Base-by-base conservation (phyloP, 2,113 vertebrate species). In the cattle (Bos taurus) region DNA sequence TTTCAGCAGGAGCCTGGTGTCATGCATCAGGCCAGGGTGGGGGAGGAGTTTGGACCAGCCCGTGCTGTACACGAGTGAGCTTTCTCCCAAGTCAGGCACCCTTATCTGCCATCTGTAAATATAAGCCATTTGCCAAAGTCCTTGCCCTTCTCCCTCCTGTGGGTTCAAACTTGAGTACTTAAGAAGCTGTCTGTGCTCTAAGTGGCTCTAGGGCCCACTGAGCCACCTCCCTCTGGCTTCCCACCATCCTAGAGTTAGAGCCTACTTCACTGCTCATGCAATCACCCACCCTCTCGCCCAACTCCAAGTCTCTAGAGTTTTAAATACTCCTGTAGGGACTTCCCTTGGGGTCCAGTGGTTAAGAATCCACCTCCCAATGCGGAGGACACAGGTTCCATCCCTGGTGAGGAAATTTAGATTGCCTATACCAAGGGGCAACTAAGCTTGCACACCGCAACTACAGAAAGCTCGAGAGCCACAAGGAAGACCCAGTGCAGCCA, bases 1-100 rank as follows among this genome's bases (percentile, higher is more conserved):
- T 98, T 98, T 98, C 93, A 97, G 62, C 36, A 33, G 85, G 93
- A 93, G 97, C 91, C 85, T 64, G 59, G 96, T 97, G 91, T 93
- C n/a, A 14, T 64, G 83, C 88, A 77, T 96, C 97, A 96, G 96
- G 93, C 95, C 96, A 88, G 12, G 2, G 91, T 94, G 89, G 92
- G 95, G 98, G 97, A 95, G 97, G 97, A 97, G 84, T 95, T 77
- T 96, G 95, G 96, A 26, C 17, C 0, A 0, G 93, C 78, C 62
- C 6, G 40, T 13, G 59, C 26, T 26, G 28, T 2, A 36, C 9
- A 0, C 4, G 1, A 11, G 50, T 3, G 26, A 64, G 25, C 54
- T 28, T 40, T 48, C 74, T 81, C 82, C 54, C 40, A 25, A 19
- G 71, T 36, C 25, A 62, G 28, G 59, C 3, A 8, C 19, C 56